These are phyloP conservation scores for Archivesica marissinica DNA, from an alignment of 1,140 invertebrate genomes.

Conservation along the genomic window DNA sequence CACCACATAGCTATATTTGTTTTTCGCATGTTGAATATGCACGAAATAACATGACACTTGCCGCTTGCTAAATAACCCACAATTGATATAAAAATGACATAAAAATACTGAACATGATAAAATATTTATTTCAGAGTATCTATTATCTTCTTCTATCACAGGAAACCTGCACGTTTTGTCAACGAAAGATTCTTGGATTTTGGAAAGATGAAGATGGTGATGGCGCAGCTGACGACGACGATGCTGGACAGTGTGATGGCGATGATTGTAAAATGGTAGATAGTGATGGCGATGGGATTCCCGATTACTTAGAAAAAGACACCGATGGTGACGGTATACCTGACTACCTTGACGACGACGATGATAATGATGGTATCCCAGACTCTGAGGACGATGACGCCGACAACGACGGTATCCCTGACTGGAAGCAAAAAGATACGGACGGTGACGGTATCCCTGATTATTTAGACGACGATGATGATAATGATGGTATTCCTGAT, in stretches of 20 bases:
- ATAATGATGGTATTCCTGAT: constrained; percentile 77
- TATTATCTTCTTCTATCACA: constrained; percentile 48
- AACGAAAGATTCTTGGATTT: constrained; percentile 67
- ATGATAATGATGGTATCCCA: constrained; percentile 73
- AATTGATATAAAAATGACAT: too few relatives aligned
- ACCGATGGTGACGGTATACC: constrained; percentile 67
- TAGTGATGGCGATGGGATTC: constrained; percentile 76
- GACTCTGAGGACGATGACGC: constrained; percentile 70
- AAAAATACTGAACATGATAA: too few relatives aligned
- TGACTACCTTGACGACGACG: constrained; percentile 63
- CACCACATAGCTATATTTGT: too few relatives aligned
- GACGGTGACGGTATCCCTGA: constrained; percentile 78
- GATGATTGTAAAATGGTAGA: constrained; percentile 72
- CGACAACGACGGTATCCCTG: constrained; percentile 76
- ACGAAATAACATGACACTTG: too few relatives aligned
- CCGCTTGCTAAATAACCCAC: too few relatives aligned
- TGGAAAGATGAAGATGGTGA: constrained; percentile 71
- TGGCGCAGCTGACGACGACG: constrained; percentile 75
- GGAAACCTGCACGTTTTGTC: constrained; percentile 73
- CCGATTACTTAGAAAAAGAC: constrained; percentile 74
- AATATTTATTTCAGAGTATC: too few relatives aligned
- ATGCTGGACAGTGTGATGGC: constrained; percentile 77
- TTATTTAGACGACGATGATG: constrained; percentile 71
- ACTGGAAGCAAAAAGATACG: constrained; percentile 67
- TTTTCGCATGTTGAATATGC: too few relatives aligned